Percentiles rank a stretch among this genome's conserved stretches.
Evolutionary conservation across 2,797 vertebrate genomes (phyloP).

Genomic region (Megaceryle alcyon): DNA sequence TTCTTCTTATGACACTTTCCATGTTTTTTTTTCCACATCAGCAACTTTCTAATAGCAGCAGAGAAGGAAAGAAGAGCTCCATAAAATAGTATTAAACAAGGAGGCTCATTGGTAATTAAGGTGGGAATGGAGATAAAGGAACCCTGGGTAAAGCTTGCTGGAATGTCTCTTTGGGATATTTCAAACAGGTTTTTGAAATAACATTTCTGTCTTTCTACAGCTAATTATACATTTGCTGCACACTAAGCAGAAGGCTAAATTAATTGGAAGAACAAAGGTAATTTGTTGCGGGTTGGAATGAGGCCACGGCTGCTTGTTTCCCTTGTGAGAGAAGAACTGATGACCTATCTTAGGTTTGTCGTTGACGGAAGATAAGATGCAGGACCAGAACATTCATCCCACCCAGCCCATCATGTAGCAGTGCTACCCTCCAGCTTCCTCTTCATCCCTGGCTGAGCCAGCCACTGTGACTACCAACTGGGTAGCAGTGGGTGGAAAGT

Average conservation of each 20-base stretch:
- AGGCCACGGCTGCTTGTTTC: conserved; percentile 4
- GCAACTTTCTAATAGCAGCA: conserved; percentile 8
- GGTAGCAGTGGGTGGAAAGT: conserved; percentile 19
- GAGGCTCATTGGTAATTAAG: conserved; percentile 45
- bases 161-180: conserved; percentile 56
- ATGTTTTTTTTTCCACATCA: conserved; percentile 32
- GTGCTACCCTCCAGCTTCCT: not conserved
- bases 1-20: not conserved
- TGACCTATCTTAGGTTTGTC: not conserved
- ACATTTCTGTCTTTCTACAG: conserved; percentile 39
- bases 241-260: conserved; percentile 61
- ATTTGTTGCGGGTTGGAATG: conserved; percentile 41
- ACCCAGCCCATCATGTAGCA: not conserved
- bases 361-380: not conserved
- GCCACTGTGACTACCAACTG: not conserved
- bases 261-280: conserved; percentile 69
- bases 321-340: not conserved
- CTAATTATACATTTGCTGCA: conserved; percentile 42
- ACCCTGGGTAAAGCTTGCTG: not conserved
- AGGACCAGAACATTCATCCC: not conserved
- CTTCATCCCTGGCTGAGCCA: not conserved
- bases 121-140: conserved; percentile 6
- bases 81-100: conserved; percentile 53
- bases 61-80: conserved; percentile 5
- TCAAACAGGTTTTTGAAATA: conserved; percentile 47